Evolutionary conservation across 92 coral and sea anemone species (phyloP), one percentile per base, ranked within the genome.

Genomic region (Anthopleura xanthogrammica): DNA sequence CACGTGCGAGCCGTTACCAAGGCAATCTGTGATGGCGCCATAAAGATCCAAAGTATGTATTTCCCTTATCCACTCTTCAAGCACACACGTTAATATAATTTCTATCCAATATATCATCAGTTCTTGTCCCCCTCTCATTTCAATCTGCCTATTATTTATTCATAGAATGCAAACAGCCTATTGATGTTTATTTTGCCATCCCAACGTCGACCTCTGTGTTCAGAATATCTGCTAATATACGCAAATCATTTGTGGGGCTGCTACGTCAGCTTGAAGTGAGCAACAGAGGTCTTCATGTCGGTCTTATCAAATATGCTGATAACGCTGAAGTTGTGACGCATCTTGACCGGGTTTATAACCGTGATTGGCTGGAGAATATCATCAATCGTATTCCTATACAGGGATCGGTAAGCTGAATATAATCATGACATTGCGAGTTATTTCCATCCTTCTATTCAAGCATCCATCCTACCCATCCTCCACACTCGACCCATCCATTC

Each of bases 1-100:
- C 86, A 87, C 60, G 78, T 93, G 23, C 79, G 94, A 58, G 89
- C 90, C 13, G 76, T 93, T 40, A 93, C 95, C 66, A 90, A 89
- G 68, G 82, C 91, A 12, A 89, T 93, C 24, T 93, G 97, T 60
- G 83, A 91, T 83, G 97, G 97, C 84, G 97, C 87, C 40, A 77
- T 77, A 22, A 84, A 78, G 56, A 84, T 77, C 83, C 60, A 81
- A 84, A 84, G 70, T 62, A 62, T 62, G 70, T 62, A 62, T 20
- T 1, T 6, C 7, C 13, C 58, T 11, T 54, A 2, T 54, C 16
- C 58, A 9, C 16, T 52, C 78, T 50, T 9, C 78, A 41, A 4
- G 78, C 36, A 50, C 20, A 24, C 78, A 46, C 50, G 50, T 52
- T 36, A 75, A 41, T 11, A 13, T 2, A 54, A 54, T 54, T 54